phyloP scores from a whole-genome alignment of 2,888 invertebrate species.

The Isotomurus palustris region DNA sequence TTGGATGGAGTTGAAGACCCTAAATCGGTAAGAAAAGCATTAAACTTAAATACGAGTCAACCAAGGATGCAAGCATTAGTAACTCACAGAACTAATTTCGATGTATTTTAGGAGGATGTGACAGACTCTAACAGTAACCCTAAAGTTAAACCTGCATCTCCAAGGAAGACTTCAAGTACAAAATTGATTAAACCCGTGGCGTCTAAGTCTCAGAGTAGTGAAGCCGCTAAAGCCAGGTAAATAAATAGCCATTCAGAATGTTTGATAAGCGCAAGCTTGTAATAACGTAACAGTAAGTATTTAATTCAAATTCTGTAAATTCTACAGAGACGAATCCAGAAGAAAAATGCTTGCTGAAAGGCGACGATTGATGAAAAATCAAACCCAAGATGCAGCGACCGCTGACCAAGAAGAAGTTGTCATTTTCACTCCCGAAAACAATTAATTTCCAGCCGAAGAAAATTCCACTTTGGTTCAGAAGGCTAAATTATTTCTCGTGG shows the following conservation, averaged over 20 bases:
- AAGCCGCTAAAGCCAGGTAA: constrained; percentile 36
- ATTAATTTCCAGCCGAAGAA: background rate
- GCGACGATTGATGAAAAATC: constrained; percentile 57
- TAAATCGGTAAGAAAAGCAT: background rate
- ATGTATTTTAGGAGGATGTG: background rate
- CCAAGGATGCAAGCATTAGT: too few species aligned
- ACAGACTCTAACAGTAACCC: background rate
- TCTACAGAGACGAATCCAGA: constrained; percentile 58
- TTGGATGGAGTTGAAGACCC: background rate
- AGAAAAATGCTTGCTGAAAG: constrained; percentile 74
- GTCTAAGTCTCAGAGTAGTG: constrained; percentile 16
- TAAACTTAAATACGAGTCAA: background rate
- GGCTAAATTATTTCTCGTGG: too few species aligned
- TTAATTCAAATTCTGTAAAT: background rate
- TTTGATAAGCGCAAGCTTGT: too few species aligned
- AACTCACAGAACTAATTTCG: background rate
- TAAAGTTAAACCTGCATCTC: background rate
- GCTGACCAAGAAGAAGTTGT: constrained; percentile 31
- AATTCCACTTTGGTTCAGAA: background rate
- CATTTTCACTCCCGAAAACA: constrained; percentile 37
- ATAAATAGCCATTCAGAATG: too few species aligned
- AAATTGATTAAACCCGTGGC: constrained; percentile 1
- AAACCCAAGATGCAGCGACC: constrained; percentile 16
- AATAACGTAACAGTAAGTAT: too few species aligned
- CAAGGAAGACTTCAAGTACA: constrained; percentile 4